phyloP scores from a whole-genome alignment of 37 sponge, comb jelly and placozoan genomes.

The Dysidea cf. avara region DNA sequence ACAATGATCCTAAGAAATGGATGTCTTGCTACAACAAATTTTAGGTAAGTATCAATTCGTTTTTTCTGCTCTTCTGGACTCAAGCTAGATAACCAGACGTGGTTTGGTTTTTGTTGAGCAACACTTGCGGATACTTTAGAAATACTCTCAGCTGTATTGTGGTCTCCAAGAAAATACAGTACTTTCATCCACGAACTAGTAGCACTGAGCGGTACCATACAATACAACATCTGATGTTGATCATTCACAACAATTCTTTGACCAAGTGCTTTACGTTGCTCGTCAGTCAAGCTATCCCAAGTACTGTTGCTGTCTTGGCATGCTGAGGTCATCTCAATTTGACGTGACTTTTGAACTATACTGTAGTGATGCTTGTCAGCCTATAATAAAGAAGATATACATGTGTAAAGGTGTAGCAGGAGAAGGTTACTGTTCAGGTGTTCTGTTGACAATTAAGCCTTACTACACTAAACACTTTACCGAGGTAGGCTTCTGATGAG shows the following conservation, averaged over 20 bases:
- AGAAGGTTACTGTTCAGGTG: too few species aligned
- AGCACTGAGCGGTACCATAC: conserved; percentile 17
- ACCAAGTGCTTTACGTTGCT: neutral
- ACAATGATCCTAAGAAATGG: conserved; percentile 27
- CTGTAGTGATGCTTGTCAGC: too few species aligned
- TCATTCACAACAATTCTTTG: conserved; percentile 27
- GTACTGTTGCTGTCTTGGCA: neutral
- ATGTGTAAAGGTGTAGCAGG: too few species aligned
- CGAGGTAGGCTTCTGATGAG: too few species aligned
- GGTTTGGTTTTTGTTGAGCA: conserved; percentile 9
- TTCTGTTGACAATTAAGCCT: too few species aligned
- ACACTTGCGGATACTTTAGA: conserved; percentile 14
- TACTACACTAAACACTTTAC: too few species aligned
- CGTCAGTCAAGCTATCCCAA: neutral
- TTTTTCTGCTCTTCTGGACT: conserved; percentile 15
- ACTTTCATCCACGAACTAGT: conserved; percentile 40
- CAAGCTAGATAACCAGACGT: conserved; percentile 19
- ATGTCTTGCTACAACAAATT: conserved; percentile 31
- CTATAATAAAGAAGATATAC: too few species aligned
- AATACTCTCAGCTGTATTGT: neutral
- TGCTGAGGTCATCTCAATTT: neutral
- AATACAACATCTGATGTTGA: conserved; percentile 15
- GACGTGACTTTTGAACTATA: conserved; percentile 7
- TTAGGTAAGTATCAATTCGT: conserved; percentile 13
- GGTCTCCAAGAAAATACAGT: conserved; percentile 9